Evolutionary conservation across 30 jellyfish, hydroid and myxozoan genomes (phyloP).

Genomic region (Aurelia sp.): DNA sequence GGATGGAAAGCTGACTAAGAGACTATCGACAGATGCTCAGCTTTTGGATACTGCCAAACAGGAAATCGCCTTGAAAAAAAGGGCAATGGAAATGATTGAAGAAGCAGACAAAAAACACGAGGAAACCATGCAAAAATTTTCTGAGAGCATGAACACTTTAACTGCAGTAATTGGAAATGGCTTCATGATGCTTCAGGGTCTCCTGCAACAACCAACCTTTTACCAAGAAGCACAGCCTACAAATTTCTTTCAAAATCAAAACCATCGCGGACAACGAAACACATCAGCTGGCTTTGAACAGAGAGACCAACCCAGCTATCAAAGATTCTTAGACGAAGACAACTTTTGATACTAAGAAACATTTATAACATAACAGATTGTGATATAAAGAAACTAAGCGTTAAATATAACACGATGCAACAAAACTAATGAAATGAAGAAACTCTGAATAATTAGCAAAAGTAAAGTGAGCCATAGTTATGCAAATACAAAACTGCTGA

Average conservation of each 20-base stretch:
- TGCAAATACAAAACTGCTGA: too few relatives aligned
- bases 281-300: background rate
- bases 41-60: background rate
- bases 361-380: background rate
- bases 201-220: slow-evolving; percentile 6
- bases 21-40: background rate
- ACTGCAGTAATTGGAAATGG: background rate
- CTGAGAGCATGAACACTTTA: background rate
- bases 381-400: background rate
- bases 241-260: background rate
- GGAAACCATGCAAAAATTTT: background rate
- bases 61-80: background rate
- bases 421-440: background rate
- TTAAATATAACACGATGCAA: background rate
- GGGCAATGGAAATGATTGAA: slow-evolving; percentile 2
- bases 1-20: background rate
- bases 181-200: slow-evolving; percentile 3
- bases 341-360: background rate
- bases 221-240: background rate
- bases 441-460: background rate
- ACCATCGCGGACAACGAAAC: slow-evolving; percentile 5
- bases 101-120: background rate
- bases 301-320: background rate
- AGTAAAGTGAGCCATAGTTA: too few relatives aligned
- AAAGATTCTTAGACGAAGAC: background rate